A percentile compares a stretch with the other conserved stretches of the same genome.
phyloP scores from a whole-genome alignment of 2,888 invertebrate genomes.

The Phyllotreta striolata region DNA sequence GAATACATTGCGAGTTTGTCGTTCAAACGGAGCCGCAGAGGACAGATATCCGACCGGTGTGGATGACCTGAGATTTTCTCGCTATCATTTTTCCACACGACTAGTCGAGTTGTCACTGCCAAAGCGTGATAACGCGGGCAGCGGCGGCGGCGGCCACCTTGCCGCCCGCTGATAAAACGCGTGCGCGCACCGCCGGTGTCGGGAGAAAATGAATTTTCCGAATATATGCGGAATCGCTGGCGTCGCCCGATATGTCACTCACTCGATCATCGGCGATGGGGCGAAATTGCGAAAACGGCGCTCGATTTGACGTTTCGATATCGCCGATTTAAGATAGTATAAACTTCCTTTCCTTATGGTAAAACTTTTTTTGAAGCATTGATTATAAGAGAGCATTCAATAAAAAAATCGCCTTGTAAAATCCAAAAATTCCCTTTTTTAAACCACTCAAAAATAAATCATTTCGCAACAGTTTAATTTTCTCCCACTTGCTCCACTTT shows the following conservation, averaged over 20 bases:
- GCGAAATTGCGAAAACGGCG: conserved; percentile 52
- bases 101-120: conserved; percentile 61
- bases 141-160: conserved; percentile 54
- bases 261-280: conserved; percentile 61
- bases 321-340: too few species aligned
- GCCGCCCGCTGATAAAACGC: conserved; percentile 58
- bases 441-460: too few species aligned
- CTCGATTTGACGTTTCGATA: too few species aligned
- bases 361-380: too few species aligned
- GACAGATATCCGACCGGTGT: neutral
- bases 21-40: too few species aligned
- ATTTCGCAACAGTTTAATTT: too few species aligned
- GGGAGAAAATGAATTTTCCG: conserved; percentile 31
- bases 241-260: conserved; percentile 60
- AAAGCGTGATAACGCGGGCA: conserved; percentile 55
- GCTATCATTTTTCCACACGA: conserved; percentile 69
- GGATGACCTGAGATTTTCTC: conserved; percentile 37
- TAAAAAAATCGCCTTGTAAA: too few species aligned
- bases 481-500: too few species aligned
- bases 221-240: conserved; percentile 55
- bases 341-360: too few species aligned
- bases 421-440: too few species aligned
- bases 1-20: too few species aligned
- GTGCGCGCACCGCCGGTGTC: conserved; percentile 41
- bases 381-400: too few species aligned